Conservation (phyloP, 2,797 vertebrate genomes). For the Gephyroberyx darwinii region DNA sequence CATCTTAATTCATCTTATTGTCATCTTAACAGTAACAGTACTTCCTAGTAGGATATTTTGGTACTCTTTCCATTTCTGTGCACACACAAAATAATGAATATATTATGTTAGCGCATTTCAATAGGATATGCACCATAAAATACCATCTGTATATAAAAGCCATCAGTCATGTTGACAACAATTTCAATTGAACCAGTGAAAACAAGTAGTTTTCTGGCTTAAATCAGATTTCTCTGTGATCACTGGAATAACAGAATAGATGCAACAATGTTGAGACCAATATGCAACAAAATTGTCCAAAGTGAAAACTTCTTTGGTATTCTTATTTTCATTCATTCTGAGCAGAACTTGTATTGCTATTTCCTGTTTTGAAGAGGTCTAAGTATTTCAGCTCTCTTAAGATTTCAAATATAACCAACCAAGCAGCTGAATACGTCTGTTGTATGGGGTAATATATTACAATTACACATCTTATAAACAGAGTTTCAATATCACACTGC, state of each 20-base stretch:
- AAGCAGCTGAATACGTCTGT: conserved; percentile 54
- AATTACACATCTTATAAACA: conserved; percentile 72
- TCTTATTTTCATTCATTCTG: conserved; percentile 57
- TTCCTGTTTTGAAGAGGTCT: conserved; percentile 51
- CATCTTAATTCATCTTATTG: too few species aligned
- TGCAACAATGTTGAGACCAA: conserved; percentile 31
- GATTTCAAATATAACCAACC: conserved; percentile 61
- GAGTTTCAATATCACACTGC: conserved; percentile 64
- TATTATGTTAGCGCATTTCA: neutral
- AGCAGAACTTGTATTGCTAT: conserved; percentile 43
- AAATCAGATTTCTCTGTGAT: conserved; percentile 27
- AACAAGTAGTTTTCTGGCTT: neutral
- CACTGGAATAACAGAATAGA: conserved; percentile 34
- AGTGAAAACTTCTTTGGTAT: conserved; percentile 38
- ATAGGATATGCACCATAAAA: conserved; percentile 18
- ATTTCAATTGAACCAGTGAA: conserved; percentile 11
- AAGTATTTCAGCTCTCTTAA: conserved; percentile 49
- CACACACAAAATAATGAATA: conserved; percentile 9
- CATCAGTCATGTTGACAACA: conserved; percentile 12
- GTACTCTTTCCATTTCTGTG: neutral
- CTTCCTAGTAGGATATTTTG: neutral
- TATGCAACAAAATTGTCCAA: conserved; percentile 46
- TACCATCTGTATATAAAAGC: conserved; percentile 8
- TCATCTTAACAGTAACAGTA: too few species aligned
- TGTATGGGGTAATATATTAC: conserved; percentile 55